A percentile compares a stretch with the other conserved stretches of the same genome.
Conservation (phyloP, 37 sponge, comb jelly and placozoan genomes). For the Chondrilla cf. caribensis region DNA sequence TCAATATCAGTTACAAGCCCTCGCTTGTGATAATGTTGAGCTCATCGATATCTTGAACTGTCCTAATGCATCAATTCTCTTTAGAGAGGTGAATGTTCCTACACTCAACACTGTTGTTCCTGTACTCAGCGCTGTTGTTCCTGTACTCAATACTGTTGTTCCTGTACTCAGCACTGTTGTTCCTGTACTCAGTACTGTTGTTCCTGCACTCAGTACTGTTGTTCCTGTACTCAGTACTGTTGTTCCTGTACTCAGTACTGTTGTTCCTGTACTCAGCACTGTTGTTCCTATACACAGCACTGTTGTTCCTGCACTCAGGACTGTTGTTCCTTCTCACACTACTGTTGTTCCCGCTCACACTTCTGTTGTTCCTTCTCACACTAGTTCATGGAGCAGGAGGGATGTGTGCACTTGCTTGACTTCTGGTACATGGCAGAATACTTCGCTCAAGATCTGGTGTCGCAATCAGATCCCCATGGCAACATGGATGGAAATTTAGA, state of each 20-base stretch:
- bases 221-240: neutral
- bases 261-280: neutral
- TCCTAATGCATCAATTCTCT: constrained; percentile 40
- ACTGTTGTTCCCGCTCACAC: neutral
- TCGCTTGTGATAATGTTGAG: constrained; percentile 34
- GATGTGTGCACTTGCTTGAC: constrained; percentile 34
- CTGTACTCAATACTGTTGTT: neutral
- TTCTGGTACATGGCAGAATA: constrained; percentile 70
- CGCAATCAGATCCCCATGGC: neutral
- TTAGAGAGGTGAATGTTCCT: constrained; percentile 70
- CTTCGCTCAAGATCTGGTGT: constrained; percentile 23
- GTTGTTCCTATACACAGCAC: neutral
- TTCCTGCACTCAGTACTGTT: neutral
- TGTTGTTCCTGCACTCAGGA: neutral
- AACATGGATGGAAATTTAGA: constrained; percentile 15
- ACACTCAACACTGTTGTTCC: neutral
- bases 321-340: too few species aligned
- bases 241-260: neutral
- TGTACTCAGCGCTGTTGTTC: neutral
- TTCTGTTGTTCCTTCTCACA: neutral
- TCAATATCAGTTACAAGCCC: constrained; percentile 60
- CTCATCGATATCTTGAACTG: constrained; percentile 56
- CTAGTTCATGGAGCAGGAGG: constrained; percentile 67
- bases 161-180: neutral
- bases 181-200: neutral